Conservation (phyloP, 2,888 invertebrate genomes). For the Ametastegia equiseti region DNA sequence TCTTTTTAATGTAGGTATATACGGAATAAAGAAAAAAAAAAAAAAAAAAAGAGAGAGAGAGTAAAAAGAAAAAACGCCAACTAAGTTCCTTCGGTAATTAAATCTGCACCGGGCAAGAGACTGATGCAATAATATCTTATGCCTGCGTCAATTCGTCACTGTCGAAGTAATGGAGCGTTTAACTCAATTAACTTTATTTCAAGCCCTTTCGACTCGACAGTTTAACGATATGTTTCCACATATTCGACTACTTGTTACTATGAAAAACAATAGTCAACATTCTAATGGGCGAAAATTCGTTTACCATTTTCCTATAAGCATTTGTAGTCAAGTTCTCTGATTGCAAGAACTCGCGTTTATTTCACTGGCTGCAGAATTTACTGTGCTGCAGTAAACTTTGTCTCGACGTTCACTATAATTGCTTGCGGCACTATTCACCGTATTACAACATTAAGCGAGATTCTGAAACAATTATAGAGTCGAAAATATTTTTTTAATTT, state of each 20-base stretch:
- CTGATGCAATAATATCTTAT: slow-evolving; percentile 30
- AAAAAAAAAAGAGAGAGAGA: neutral
- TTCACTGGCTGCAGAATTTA: neutral
- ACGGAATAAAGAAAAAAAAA: neutral
- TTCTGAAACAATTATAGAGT: too few relatives aligned
- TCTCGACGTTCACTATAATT: neutral
- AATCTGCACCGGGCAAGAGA: slow-evolving; percentile 21
- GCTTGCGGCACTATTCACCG: neutral
- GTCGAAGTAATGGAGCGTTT: slow-evolving; percentile 35
- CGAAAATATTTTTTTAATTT: slow-evolving; percentile 3
- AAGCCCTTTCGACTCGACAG: neutral
- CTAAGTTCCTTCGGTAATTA: slow-evolving; percentile 23
- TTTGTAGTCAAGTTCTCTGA: neutral
- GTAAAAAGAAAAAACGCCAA: neutral
- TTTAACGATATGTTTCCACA: neutral
- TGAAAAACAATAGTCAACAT: neutral
- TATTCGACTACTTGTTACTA: neutral
- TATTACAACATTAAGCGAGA: neutral
- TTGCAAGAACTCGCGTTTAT: slow-evolving; percentile 1
- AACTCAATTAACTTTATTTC: slow-evolving; percentile 27
- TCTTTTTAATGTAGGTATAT: slow-evolving; percentile 31
- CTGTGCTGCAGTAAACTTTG: neutral
- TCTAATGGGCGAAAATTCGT: slow-evolving; percentile 15
- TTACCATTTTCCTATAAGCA: slow-evolving; percentile 3
- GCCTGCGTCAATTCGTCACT: slow-evolving; percentile 23